phyloP scores from a whole-genome alignment of 1,140 invertebrate genomes.

The Chelonus insularis region DNA sequence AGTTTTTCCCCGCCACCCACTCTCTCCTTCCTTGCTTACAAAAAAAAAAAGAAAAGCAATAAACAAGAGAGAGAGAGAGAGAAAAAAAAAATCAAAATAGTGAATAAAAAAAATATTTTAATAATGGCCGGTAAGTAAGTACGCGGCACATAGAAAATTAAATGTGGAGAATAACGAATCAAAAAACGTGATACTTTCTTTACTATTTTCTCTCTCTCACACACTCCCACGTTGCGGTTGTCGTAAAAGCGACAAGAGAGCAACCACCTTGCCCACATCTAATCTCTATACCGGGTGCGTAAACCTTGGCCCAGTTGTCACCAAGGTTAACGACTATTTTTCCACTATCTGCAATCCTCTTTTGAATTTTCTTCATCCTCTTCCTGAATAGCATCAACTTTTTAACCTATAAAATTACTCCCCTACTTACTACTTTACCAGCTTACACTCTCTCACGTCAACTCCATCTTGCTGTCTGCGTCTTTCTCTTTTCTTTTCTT shows the following conservation, averaged over 20 bases:
- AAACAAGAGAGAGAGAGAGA: constrained; percentile 11
- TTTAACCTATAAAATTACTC: constrained; percentile 11
- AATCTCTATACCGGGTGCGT: neutral
- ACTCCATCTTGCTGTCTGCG: constrained; percentile 14
- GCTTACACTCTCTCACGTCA: too few relatives aligned
- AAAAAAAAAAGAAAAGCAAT: neutral
- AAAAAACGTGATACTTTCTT: neutral
- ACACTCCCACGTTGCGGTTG: constrained; percentile 6
- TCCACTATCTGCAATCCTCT: neutral
- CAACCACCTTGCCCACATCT: constrained; percentile 16
- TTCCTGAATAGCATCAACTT: constrained; percentile 11
- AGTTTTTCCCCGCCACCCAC: neutral
- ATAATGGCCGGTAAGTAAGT: constrained; percentile 28
- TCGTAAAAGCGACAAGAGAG: neutral
- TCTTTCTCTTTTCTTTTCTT: constrained; percentile 3
- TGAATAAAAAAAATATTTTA: neutral
- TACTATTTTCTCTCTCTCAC: constrained; percentile 9
- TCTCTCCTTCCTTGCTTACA: neutral
- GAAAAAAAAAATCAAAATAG: neutral
- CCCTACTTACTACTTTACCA: neutral
- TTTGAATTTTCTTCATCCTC: neutral
- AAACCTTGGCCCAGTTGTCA: constrained; percentile 4
- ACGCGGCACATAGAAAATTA: neutral
- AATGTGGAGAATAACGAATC: neutral
- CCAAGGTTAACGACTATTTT: neutral